Evolutionary conservation across 1,140 invertebrate genomes (phyloP).

Genomic region (Physella acuta): DNA sequence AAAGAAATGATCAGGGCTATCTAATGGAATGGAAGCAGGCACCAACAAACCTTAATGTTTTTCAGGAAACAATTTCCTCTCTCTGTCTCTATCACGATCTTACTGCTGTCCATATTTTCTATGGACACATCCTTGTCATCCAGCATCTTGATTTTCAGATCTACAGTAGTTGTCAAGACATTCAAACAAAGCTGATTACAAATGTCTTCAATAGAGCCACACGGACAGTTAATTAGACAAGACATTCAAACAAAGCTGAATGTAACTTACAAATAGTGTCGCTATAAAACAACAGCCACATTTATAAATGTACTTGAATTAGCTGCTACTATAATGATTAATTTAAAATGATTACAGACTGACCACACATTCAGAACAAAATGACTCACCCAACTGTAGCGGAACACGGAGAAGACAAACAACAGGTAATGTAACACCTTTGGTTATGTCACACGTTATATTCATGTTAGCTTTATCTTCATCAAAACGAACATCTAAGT

Average conservation of each 20-base stretch:
- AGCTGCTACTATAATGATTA: no score
- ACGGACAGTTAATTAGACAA: no score
- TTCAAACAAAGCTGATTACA: no score
- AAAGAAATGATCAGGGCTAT: background rate
- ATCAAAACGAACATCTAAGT: constrained; percentile 18
- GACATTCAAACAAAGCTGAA: no score
- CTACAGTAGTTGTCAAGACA: no score
- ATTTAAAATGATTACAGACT: background rate
- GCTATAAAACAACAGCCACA: no score
- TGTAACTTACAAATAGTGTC: no score
- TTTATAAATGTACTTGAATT: no score
- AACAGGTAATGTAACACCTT: constrained; percentile 9
- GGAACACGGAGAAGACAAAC: constrained; percentile 12
- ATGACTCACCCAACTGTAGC: constrained; percentile 12
- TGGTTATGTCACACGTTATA: constrained; percentile 2
- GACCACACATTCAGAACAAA: background rate
- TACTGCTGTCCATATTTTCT: constrained; percentile 16
- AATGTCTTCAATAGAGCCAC: no score
- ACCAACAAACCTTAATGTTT: constrained; percentile 5
- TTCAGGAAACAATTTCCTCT: constrained; percentile 14
- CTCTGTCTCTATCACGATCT: constrained; percentile 13
- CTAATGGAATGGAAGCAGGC: background rate
- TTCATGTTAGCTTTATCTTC: constrained; percentile 26
- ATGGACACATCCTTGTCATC: constrained; percentile 2
- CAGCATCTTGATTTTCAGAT: constrained; percentile 1